Percentiles rank a stretch among this genome's conserved stretches.
These are phyloP conservation scores for Megalopta genalis DNA, from an alignment of 1,140 invertebrate genomes.

Conservation along the genomic window DNA sequence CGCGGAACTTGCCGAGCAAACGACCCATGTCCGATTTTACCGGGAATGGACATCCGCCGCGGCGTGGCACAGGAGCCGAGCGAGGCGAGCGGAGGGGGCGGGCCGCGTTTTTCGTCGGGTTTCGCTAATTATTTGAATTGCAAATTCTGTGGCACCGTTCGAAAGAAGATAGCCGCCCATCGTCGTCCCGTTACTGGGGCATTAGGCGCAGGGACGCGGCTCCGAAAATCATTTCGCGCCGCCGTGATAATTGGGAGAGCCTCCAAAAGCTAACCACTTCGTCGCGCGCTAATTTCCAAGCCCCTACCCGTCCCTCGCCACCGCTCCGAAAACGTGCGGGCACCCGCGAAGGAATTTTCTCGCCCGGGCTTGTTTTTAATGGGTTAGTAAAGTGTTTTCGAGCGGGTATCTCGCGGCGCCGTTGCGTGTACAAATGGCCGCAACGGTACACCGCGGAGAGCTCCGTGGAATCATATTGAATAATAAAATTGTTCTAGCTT, in stretches of 20 bases:
- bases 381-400: constrained; percentile 5
- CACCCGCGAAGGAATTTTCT: not conserved
- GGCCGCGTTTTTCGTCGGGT: constrained; percentile 33
- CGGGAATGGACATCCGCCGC: constrained; percentile 9
- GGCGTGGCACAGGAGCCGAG: not conserved
- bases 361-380: not conserved
- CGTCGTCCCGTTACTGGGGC: constrained; percentile 71
- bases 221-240: constrained; percentile 21
- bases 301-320: too few species aligned
- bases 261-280: not conserved
- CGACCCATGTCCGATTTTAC: constrained; percentile 45
- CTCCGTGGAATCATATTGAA: not conserved
- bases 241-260: constrained; percentile 28
- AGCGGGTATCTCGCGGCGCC: not conserved
- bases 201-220: constrained; percentile 58
- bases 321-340: not conserved
- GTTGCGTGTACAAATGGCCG: not conserved
- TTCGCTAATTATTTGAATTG: constrained; percentile 72
- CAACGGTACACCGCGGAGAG: not conserved
- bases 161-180: constrained; percentile 8
- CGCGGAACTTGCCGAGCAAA: constrained; percentile 41
- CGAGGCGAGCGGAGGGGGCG: too few species aligned
- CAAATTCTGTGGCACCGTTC: constrained; percentile 57
- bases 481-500: too few species aligned
- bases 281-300: not conserved